A percentile compares a stretch with the other conserved stretches of the same genome.
These are phyloP conservation scores for Athalia cordata DNA, from an alignment of 2,888 invertebrate genomes.

Conservation along the genomic window DNA sequence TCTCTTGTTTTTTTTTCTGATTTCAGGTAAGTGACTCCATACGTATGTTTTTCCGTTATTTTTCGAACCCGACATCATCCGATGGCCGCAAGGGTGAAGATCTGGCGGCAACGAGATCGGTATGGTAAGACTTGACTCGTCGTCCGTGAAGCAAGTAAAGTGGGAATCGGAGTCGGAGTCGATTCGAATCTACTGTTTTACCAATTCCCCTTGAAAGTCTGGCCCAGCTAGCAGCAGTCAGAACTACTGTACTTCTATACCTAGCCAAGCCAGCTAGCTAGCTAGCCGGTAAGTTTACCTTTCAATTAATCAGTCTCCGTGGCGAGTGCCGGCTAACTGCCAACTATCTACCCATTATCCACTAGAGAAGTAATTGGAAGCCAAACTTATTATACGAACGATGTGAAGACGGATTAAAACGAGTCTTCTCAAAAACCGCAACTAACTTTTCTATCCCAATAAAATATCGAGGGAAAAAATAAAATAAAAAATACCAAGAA, in stretches of 20 bases:
- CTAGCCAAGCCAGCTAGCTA: constrained; percentile 24
- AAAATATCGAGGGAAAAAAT: background rate
- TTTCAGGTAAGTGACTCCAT: constrained; percentile 43
- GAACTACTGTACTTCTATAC: too few relatives aligned
- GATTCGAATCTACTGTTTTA: constrained; percentile 44
- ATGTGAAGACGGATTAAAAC: constrained; percentile 33
- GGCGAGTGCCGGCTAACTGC: constrained; percentile 64
- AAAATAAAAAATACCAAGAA: background rate
- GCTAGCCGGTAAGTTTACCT: constrained; percentile 70
- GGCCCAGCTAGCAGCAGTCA: constrained; percentile 47
- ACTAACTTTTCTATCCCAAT: background rate
- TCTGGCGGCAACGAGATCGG: too few relatives aligned
- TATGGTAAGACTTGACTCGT: too few relatives aligned
- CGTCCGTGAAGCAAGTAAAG: too few relatives aligned
- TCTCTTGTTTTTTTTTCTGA: constrained; percentile 17
- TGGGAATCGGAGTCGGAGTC: too few relatives aligned
- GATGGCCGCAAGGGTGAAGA: too few relatives aligned
- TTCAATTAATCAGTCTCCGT: constrained; percentile 70
- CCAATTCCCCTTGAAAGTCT: constrained; percentile 65
- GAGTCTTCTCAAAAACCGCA: background rate
- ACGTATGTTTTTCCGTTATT: background rate
- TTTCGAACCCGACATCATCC: too few relatives aligned
- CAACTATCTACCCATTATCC: constrained; percentile 69
- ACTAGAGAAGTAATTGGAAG: constrained; percentile 70
- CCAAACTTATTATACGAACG: constrained; percentile 56